Evolutionary conservation across 2,113 vertebrate genomes (phyloP).

Genomic region (Phasianus colchicus): DNA sequence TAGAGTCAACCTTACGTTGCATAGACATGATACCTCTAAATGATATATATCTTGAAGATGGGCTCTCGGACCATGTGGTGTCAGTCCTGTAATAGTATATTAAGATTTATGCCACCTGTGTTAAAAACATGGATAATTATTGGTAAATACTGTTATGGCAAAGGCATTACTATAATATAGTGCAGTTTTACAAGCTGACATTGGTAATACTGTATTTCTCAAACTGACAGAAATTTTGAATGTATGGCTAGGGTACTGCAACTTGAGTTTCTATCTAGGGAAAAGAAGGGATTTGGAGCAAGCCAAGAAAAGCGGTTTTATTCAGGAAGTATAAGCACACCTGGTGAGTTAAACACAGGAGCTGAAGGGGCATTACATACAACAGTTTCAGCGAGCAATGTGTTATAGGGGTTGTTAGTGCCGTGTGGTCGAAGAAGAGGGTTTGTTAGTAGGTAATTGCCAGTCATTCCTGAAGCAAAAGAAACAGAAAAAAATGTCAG

Average conservation of each 20-base stretch:
- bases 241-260: constrained; percentile 41
- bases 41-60: constrained; percentile 88
- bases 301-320: constrained; percentile 72
- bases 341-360: constrained; percentile 99
- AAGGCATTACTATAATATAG: constrained; percentile 87
- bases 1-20: constrained; percentile 81
- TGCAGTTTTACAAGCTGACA: constrained; percentile 86
- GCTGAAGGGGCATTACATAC: constrained; percentile 99
- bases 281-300: constrained; percentile 67
- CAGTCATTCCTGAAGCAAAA: constrained; percentile 98
- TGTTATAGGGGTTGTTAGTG: constrained; percentile 99
- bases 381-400: constrained; percentile 99
- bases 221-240: constrained; percentile 65
- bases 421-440: constrained; percentile 99
- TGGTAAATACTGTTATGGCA: constrained; percentile 81
- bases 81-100: constrained; percentile 91
- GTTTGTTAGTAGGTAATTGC: constrained; percentile 99
- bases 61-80: constrained; percentile 85
- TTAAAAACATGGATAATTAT: constrained; percentile 88
- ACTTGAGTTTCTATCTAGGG: constrained; percentile 63
- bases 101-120: constrained; percentile 91
- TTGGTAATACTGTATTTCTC: constrained; percentile 64
- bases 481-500: constrained; percentile 88
- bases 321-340: constrained; percentile 92
- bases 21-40: constrained; percentile 88